These are phyloP conservation scores for Herpetotheres cachinnans DNA, from an alignment of 2,113 vertebrate genomes.

Conservation along the genomic window DNA sequence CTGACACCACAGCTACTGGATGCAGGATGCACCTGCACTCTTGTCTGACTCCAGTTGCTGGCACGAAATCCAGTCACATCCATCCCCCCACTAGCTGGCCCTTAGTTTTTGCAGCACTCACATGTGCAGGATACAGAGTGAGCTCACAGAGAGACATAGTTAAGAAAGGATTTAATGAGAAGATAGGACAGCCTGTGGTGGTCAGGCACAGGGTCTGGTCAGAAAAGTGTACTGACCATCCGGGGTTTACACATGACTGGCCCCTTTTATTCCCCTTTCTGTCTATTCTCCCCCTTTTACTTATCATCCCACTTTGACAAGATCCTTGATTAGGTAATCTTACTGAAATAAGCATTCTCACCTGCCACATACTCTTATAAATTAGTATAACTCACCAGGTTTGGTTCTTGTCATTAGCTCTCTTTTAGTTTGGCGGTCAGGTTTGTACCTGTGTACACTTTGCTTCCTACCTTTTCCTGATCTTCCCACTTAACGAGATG, in stretches of 20 bases:
- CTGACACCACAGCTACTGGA: not conserved
- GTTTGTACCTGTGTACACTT: not conserved
- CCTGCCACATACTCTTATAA: not conserved
- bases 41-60: not conserved
- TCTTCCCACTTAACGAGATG: not conserved
- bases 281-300: not conserved
- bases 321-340: not conserved
- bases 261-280: not conserved
- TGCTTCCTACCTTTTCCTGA: not conserved
- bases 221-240: not conserved
- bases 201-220: not conserved
- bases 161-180: not conserved
- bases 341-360: not conserved
- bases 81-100: not conserved
- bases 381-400: not conserved
- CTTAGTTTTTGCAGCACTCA: not conserved
- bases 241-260: not conserved
- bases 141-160: not conserved
- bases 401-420: not conserved
- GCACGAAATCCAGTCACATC: not conserved
- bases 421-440: not conserved
- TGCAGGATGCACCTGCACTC: not conserved
- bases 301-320: not conserved
- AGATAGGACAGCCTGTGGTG: not conserved
- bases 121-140: too few relatives aligned